These are phyloP conservation scores for Eupleurogrammus muticus DNA, from an alignment of 2,797 vertebrate genomes.

Conservation along the genomic window DNA sequence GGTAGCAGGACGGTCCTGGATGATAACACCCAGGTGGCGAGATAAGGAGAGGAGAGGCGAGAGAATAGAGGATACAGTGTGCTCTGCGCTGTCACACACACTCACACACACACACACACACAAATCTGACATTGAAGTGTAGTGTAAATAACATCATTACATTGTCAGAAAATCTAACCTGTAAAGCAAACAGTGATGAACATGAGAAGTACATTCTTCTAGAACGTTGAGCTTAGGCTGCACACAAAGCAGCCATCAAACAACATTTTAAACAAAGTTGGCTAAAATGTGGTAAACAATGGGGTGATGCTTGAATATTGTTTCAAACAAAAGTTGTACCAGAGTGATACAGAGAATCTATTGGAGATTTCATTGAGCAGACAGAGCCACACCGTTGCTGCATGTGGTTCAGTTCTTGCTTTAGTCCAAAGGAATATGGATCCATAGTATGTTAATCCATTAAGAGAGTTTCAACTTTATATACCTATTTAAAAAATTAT, in stretches of 20 bases:
- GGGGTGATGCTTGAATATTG: not conserved
- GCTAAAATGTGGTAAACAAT: constrained; percentile 11
- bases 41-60: constrained; percentile 39
- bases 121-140: constrained; percentile 11
- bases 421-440: not conserved
- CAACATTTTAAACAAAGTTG: constrained; percentile 8
- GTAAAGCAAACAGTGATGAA: constrained; percentile 14
- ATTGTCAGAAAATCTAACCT: constrained; percentile 12
- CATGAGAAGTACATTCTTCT: not conserved
- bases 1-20: constrained; percentile 29
- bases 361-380: constrained; percentile 12
- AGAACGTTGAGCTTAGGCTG: constrained; percentile 5
- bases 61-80: constrained; percentile 17
- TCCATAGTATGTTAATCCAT: not conserved
- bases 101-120: not conserved
- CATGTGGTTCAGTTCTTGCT: constrained; percentile 10
- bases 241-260: constrained; percentile 7
- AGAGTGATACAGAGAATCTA: not conserved
- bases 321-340: constrained; percentile 11
- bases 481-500: not conserved
- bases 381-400: not conserved
- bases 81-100: not conserved
- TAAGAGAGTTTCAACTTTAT: not conserved
- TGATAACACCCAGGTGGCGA: constrained; percentile 40
- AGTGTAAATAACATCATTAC: not conserved